Evolutionary conservation across 2,797 vertebrate genomes (phyloP).

Genomic region (Corythornis leucogaster): DNA sequence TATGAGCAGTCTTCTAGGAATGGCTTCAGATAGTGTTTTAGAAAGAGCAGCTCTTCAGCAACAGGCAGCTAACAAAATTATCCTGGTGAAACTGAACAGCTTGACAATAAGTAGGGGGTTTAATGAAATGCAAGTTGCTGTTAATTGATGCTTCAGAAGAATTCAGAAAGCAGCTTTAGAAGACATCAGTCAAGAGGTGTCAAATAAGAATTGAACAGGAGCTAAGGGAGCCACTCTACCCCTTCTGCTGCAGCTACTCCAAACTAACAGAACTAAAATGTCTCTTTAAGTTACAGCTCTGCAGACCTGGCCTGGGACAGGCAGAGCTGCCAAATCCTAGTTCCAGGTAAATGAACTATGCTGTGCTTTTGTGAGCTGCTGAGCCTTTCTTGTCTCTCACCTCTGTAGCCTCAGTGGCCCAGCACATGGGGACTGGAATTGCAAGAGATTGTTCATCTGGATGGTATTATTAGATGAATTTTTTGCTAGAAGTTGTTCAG

Average conservation of each 20-base stretch:
- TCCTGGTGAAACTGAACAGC: not conserved
- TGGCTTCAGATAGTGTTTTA: not conserved
- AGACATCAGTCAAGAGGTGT: not conserved
- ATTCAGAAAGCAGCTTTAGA: not conserved
- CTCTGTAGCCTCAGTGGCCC: not conserved
- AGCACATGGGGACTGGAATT: too few species aligned
- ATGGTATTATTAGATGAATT: not conserved
- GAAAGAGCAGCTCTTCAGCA: not conserved
- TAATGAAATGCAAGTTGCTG: not conserved
- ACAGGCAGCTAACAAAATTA: not conserved
- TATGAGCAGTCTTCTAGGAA: not conserved
- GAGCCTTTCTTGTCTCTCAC: not conserved
- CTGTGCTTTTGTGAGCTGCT: not conserved
- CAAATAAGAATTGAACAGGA: too few species aligned
- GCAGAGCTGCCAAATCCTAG: not conserved
- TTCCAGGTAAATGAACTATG: not conserved
- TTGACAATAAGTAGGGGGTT: not conserved
- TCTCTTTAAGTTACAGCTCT: not conserved
- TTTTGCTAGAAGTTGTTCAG: not conserved
- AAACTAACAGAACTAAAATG: not conserved
- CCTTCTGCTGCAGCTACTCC: too few species aligned
- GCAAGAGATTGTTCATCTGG: not conserved
- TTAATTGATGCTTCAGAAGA: not conserved
- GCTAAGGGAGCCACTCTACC: too few species aligned
- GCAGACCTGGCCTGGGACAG: not conserved